Base-by-base conservation (phyloP, 2,113 vertebrate genomes). In the Rhombomys opimus region DNA sequence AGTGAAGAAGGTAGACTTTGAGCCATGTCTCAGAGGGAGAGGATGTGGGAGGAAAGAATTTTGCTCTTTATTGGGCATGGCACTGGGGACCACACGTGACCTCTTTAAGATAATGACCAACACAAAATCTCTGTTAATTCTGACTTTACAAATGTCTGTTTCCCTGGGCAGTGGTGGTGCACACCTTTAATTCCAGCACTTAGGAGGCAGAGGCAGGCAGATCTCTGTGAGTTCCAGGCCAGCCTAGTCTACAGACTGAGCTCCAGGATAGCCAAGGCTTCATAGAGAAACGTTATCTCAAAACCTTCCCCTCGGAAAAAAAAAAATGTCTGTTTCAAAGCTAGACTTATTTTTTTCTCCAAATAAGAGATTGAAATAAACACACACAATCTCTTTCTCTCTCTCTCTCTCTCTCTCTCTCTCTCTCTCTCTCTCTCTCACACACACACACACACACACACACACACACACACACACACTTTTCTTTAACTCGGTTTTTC, bases 91-190 rank as follows among this genome's bases (percentile, higher is more conserved):
- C 61, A 86, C 61, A 50, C 17, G n/a, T 7, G 67, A 41, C 41
- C 54, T 94, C 86, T 81, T 68, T 72, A 84, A 87, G 57, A 72
- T 67, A 93, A 89, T 25, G 35, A 57, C 13, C 57, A 65, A 81
- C 72, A 78, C 2, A 81, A 67, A 93, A 85, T 30, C 27, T 95
- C 82, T 91, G 35, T 54, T 54, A 59, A 84, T 23, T 91, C 32
- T 70, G 63, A 30, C 68, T 94, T 76, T 84, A 63, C 86, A 89
- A 95, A 92, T 32, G 20, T 54, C 67, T 87, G 27, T n/a, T n/a
- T 87, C 85, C 46, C 46, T 46, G 46, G 46, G 46, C 46, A 5
- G 46, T 46, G 46, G 46, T 46, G 46, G 46, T 46, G 46, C 46
- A 46, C 46, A 46, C 46, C 4, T 46, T 46, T 46, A 46, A 46